These are phyloP conservation scores for Mesorhabditis spiculigera DNA, from an alignment of 2,888 invertebrate species.

Conservation along the genomic window DNA sequence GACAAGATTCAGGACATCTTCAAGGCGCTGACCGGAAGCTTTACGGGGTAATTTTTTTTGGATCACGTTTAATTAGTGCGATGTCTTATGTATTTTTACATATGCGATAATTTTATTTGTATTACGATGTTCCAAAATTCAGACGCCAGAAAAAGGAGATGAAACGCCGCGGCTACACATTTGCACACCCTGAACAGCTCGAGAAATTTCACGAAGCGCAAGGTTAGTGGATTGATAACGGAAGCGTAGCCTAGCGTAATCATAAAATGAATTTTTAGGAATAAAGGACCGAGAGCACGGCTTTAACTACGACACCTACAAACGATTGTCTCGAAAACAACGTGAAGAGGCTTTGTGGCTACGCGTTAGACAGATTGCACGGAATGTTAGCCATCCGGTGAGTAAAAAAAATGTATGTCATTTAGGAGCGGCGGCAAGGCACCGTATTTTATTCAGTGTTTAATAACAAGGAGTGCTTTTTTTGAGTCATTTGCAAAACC, in stretches of 20 bases:
- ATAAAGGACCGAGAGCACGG: slow-evolving; percentile 22
- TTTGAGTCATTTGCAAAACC: too few species aligned
- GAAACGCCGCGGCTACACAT: slow-evolving; percentile 41
- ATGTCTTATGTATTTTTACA: too few species aligned
- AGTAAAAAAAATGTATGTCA: too few species aligned
- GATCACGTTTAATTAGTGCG: too few species aligned
- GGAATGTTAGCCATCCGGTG: slow-evolving; percentile 12
- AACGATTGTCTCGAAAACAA: slow-evolving; percentile 13
- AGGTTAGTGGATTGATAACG: slow-evolving; percentile 13
- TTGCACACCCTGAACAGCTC: slow-evolving; percentile 43
- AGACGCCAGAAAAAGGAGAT: slow-evolving; percentile 36
- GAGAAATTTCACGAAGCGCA: slow-evolving; percentile 41
- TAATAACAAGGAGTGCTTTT: too few species aligned
- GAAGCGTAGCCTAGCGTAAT: too few species aligned
- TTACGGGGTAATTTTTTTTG: too few species aligned
- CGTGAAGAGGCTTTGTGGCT: slow-evolving; percentile 35
- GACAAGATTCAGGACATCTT: slow-evolving; percentile 40
- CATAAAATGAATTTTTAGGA: slow-evolving; percentile 15
- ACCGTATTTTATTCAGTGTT: too few species aligned
- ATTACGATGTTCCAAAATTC: slow-evolving; percentile 22
- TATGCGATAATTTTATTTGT: slow-evolving; percentile 18
- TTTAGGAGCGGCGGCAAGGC: too few species aligned
- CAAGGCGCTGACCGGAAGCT: slow-evolving; percentile 20
- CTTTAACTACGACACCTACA: slow-evolving; percentile 21
- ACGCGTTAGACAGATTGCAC: slow-evolving; percentile 34